Conservation (phyloP, 2,113 vertebrate genomes). For the Rhinoderma darwinii region DNA sequence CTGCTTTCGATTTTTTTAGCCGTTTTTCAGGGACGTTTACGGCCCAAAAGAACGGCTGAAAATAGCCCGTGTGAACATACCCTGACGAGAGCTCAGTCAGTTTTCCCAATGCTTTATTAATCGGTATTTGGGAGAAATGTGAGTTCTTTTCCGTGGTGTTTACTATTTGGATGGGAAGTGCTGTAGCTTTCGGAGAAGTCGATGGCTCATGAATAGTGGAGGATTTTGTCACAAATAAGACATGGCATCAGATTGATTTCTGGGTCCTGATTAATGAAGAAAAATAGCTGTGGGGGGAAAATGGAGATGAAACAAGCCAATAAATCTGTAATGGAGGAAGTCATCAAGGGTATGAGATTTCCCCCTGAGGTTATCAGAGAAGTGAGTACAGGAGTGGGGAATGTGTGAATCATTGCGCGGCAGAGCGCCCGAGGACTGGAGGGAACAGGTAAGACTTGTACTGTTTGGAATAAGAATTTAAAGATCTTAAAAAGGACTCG, state of each 20-base stretch:
- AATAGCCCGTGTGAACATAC: too few species aligned
- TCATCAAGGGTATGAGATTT: constrained; percentile 52
- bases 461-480: background rate
- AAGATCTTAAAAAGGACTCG: background rate
- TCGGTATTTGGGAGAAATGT: background rate
- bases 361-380: constrained; percentile 35
- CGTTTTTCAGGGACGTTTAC: too few species aligned
- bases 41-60: too few species aligned
- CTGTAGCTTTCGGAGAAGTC: background rate
- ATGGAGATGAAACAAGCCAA: constrained; percentile 44
- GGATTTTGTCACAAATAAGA: background rate
- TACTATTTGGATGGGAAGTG: background rate
- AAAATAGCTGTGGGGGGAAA: constrained; percentile 29
- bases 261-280: constrained; percentile 29
- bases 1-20: too few species aligned
- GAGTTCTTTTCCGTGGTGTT: background rate
- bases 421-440: background rate
- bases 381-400: constrained; percentile 14
- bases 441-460: background rate
- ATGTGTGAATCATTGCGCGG: constrained; percentile 33
- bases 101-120: background rate
- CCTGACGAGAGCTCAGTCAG: background rate
- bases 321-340: constrained; percentile 47
- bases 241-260: background rate
- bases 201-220: background rate